Percentiles rank a stretch among this genome's conserved stretches.
phyloP scores from a whole-genome alignment of 2,888 invertebrate genomes.

The Luffia ferchaultella region DNA sequence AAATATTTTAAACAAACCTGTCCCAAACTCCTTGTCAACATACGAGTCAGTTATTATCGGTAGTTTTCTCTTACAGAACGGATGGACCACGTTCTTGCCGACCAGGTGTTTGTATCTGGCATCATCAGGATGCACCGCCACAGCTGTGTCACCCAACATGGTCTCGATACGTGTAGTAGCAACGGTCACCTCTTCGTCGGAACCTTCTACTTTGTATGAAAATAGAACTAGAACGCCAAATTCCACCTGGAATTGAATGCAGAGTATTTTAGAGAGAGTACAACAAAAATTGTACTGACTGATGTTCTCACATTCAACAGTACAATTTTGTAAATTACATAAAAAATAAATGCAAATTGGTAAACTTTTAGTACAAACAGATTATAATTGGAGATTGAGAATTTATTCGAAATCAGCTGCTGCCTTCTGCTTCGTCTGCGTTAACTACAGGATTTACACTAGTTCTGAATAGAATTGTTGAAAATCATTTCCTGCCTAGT shows the following conservation, averaged over 20 bases:
- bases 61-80: conserved; percentile 82
- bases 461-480: no score
- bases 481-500: no score
- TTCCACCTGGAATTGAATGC: conserved; percentile 70
- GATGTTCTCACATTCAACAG: no score
- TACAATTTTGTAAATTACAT: no score
- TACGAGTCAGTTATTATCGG: conserved; percentile 93
- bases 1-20: conserved; percentile 66
- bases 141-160: conserved; percentile 96
- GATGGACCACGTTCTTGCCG: conserved; percentile 86
- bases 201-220: conserved; percentile 83
- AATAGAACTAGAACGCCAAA: conserved; percentile 94
- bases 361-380: no score
- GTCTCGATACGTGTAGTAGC: conserved; percentile 99
- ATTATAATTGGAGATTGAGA: no score
- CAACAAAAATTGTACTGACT: no score
- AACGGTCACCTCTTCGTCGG: conserved; percentile 85
- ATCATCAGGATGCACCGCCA: conserved; percentile 97
- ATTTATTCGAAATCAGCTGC: no score
- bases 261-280: no score
- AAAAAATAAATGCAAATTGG: no score
- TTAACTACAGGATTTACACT: no score
- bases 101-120: conserved; percentile 82
- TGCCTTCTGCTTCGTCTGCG: no score
- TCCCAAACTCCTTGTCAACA: conserved; percentile 95